Evolutionary conservation across 2,113 vertebrate species (phyloP), one percentile per base, ranked within the genome.

Genomic region (Siniperca chuatsi): DNA sequence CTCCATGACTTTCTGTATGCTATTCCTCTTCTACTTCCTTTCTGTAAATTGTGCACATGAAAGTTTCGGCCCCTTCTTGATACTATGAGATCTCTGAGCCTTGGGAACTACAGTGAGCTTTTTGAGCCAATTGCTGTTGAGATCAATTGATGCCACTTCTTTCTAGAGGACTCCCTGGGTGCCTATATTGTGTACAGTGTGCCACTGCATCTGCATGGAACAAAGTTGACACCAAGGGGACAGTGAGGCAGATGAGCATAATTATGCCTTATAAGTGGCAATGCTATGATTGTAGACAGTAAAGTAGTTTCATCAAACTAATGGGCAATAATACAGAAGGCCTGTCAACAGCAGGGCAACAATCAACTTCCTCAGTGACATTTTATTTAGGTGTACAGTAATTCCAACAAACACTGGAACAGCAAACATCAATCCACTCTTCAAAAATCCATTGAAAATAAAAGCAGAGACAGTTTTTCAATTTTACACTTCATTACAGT

Each of bases 211-310:
- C 48, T 89, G 66, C 73, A 78, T 66, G 25, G 57, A 84, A 21
- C 65, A 25, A 57, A 75, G 44, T 40, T 70, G 64, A 81, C 78
- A 69, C 15, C 88, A 67, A 80, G 52, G 73, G 87, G 74, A 72
- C 73, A 86, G 70, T 85, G 64, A 81, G 58, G 82, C 71, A 83
- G 70, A 82, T 83, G 55, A 71, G 46, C 62, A 64, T 69, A 76
- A 86, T 84, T 73, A 69, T 54, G 55, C 60, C 35, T 55, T 75
- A 35, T 13, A 83, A 89, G 76, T 69, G 74, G 67, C 29, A 70
- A 55, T 40, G 1, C 54, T 57, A 21, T 77, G 44, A 79, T 35
- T 62, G 67, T 29, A 25, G 83, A 75, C 66, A 16, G 21, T 58
- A 54, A 79, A 79, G 46, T 37, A 9, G 29, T 79, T 79, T 77